A percentile compares a stretch with the other conserved stretches of the same genome.
Evolutionary conservation across 2,888 invertebrate genomes (phyloP).

Genomic region (Drymonia ruficornis): DNA sequence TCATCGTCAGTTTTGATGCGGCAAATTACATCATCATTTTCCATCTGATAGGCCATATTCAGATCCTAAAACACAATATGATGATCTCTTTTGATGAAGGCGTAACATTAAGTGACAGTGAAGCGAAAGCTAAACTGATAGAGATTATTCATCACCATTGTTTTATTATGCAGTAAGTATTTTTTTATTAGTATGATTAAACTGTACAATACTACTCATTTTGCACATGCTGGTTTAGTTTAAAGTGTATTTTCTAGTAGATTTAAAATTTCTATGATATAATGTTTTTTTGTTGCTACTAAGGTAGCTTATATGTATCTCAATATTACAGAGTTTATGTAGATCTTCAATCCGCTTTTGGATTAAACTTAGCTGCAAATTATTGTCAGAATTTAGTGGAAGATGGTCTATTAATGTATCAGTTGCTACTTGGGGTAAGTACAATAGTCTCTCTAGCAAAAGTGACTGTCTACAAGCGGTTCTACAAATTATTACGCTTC

Average conservation of each 20-base stretch:
- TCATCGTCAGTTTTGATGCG: constrained; percentile 33
- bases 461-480: too few relatives aligned
- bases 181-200: too few relatives aligned
- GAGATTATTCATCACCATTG: constrained; percentile 40
- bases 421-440: constrained; percentile 44
- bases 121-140: constrained; percentile 31
- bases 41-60: constrained; percentile 48
- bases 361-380: constrained; percentile 41
- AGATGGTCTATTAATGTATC: constrained; percentile 46
- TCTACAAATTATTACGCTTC: too few relatives aligned
- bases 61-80: constrained; percentile 44
- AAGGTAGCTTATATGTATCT: too few relatives aligned
- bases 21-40: constrained; percentile 41
- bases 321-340: constrained; percentile 40
- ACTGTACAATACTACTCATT: too few relatives aligned
- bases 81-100: constrained; percentile 18
- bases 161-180: constrained; percentile 45
- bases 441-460: too few relatives aligned
- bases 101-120: constrained; percentile 22
- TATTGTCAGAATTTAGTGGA: constrained; percentile 50
- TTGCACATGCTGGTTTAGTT: too few relatives aligned
- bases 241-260: too few relatives aligned
- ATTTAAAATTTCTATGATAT: too few relatives aligned
- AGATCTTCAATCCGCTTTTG: constrained; percentile 45
- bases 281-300: too few relatives aligned